Base-by-base conservation (phyloP, 2,888 invertebrate species). In the Nineta flava region DNA sequence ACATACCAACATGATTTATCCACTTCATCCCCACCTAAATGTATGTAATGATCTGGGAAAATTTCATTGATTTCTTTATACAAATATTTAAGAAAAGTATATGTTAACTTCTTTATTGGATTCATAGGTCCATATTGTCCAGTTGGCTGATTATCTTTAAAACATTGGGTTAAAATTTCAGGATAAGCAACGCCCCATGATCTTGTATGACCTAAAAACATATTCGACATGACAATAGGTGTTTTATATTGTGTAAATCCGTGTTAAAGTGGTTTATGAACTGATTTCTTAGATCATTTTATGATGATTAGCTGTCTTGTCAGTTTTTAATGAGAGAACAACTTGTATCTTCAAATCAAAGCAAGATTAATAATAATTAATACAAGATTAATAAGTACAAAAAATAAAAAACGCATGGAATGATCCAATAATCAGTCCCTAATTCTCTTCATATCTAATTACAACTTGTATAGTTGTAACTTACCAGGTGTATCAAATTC, bases 11-110 rank as follows among this genome's bases (percentile, higher is more conserved):
- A 93, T 47, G 71, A 70, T 59, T 83, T 79, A 21, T 76, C 76
- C 0, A 94, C 91, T 70, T 96, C 95, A 65, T 96, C 95, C 1
- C 92, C 94, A 4, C 95, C 95, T 2, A 95, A 65, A 65, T 95
- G 95, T n/a, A 93, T 61, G 62, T 84, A 91, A 52, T 76, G 67
- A 55, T 93, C 93, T 0, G 81, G 81, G 64, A 94, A 95, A 9
- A 80, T 69, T n/a, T 66, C 59, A 2, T 71, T 69, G 1, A 90
- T 71, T 67, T 91, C 92, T 15, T 63, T 59, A 56, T 90, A 78
- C 9, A 94, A 70, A 1, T 72, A 69, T 12, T 69, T 58, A 17
- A 93, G 62, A 57, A 92, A 81, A 1, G 67, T 63, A 64, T 82
- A 92, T 0, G 83, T 80, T 2, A 59, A 59, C 9, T 78, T 68